A percentile compares a stretch with the other conserved stretches of the same genome.
These are phyloP conservation scores for Dicyrtoma fusca DNA, from an alignment of 2,888 invertebrate species.

Conservation along the genomic window DNA sequence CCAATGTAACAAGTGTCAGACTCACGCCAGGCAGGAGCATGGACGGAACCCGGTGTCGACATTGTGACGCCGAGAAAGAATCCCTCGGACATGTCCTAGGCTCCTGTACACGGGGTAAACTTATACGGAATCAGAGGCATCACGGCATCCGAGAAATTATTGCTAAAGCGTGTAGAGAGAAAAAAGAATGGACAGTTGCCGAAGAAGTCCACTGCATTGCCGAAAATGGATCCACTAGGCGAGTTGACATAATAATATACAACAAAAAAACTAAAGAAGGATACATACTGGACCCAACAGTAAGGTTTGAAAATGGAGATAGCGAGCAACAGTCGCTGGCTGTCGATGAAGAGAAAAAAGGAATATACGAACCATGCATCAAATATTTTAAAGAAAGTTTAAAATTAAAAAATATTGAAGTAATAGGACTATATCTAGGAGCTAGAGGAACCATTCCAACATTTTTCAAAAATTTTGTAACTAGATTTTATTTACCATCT, in stretches of 20 bases:
- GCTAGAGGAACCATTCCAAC: too few species aligned
- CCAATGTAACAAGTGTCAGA: slow-evolving; percentile 26
- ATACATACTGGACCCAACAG: not conserved
- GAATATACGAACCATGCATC: too few species aligned
- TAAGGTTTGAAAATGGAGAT: too few species aligned
- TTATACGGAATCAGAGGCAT: not conserved
- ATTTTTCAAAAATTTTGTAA: too few species aligned
- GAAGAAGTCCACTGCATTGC: not conserved
- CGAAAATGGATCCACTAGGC: not conserved
- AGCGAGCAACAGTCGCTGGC: too few species aligned
- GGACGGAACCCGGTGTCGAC: not conserved
- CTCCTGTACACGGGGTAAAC: not conserved
- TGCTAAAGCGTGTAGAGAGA: not conserved
- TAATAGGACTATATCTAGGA: too few species aligned
- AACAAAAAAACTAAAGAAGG: not conserved
- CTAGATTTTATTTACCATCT: too few species aligned
- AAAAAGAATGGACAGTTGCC: not conserved
- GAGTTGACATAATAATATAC: not conserved
- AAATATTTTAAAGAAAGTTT: too few species aligned
- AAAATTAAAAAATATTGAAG: too few species aligned
- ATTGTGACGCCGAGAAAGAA: not conserved
- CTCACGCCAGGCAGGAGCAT: slow-evolving; percentile 23
- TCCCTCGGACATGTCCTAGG: not conserved
- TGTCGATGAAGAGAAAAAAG: too few species aligned
- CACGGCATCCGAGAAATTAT: not conserved